Evolutionary conservation across 2,888 invertebrate species (phyloP).

Genomic region (Callyntrura sp.): DNA sequence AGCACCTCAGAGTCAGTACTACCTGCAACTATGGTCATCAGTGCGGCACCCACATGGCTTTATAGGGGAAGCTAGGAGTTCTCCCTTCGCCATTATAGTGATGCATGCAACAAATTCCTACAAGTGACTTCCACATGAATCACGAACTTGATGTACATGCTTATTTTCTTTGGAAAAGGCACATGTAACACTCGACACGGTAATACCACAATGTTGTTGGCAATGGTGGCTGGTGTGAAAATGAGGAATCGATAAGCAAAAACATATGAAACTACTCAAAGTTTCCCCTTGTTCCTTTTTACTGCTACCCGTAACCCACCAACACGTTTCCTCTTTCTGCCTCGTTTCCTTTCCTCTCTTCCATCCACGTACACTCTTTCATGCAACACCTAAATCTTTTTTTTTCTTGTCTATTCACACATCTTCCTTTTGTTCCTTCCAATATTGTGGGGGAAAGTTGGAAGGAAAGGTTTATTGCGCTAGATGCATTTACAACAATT

Average conservation of each 20-base stretch:
- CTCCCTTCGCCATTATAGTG: background rate
- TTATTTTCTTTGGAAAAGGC: background rate
- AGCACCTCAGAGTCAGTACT: no score
- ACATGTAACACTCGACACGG: background rate
- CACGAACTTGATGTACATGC: background rate
- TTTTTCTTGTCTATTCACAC: constrained; percentile 24
- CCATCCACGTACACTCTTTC: no score
- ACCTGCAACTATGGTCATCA: no score
- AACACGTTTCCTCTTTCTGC: constrained; percentile 62
- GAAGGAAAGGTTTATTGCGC: constrained; percentile 7
- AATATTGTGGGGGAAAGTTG: constrained; percentile 17
- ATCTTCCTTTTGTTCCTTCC: constrained; percentile 15
- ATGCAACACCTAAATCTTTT: constrained; percentile 49
- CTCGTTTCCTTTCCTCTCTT: constrained; percentile 21
- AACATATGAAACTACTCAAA: constrained; percentile 25
- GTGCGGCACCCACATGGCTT: no score
- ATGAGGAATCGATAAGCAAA: constrained; percentile 49
- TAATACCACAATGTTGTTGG: background rate
- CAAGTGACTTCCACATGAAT: constrained; percentile 52
- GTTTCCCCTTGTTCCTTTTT: constrained; percentile 37
- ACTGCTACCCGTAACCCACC: background rate
- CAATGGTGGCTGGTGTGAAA: constrained; percentile 1
- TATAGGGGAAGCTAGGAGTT: constrained; percentile 7
- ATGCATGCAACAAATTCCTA: constrained; percentile 44
- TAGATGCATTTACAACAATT: background rate